phyloP scores from a whole-genome alignment of 2,888 invertebrate genomes.

The Ernsta delagoae region DNA sequence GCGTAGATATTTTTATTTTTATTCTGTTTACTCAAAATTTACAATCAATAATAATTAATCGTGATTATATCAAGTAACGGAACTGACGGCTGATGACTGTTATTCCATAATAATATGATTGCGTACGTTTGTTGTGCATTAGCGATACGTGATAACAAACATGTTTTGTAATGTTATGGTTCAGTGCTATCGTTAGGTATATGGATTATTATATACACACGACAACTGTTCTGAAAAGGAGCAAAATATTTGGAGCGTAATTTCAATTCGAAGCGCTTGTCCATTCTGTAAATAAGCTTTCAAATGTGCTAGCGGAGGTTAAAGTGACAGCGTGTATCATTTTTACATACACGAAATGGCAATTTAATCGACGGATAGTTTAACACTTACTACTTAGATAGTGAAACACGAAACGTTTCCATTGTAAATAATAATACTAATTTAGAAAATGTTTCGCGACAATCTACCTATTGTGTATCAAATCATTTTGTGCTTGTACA shows the following conservation, averaged over 20 bases:
- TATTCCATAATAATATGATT: neutral
- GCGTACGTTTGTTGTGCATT: neutral
- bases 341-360: no score
- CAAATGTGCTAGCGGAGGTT: no score
- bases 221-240: neutral
- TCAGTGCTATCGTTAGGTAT: neutral
- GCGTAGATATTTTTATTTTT: neutral
- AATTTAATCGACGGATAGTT: no score
- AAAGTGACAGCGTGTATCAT: no score
- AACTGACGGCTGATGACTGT: conserved; percentile 1
- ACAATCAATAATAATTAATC: conserved; percentile 11
- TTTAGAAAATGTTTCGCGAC: neutral
- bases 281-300: no score
- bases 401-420: no score
- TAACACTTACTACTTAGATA: no score
- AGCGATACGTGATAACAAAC: conserved; percentile 4
- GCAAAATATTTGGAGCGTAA: neutral
- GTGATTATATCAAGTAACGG: conserved; percentile 9
- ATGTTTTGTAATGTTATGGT: conserved; percentile 1
- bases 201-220: no score
- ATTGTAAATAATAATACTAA: neutral
- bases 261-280: neutral
- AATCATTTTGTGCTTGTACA: conserved; percentile 10
- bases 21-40: conserved; percentile 1
- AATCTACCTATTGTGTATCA: conserved; percentile 2